Percentiles rank a stretch among this genome's conserved stretches.
phyloP scores from a whole-genome alignment of 2,888 invertebrate genomes.

The Drosophila ezoana region DNA sequence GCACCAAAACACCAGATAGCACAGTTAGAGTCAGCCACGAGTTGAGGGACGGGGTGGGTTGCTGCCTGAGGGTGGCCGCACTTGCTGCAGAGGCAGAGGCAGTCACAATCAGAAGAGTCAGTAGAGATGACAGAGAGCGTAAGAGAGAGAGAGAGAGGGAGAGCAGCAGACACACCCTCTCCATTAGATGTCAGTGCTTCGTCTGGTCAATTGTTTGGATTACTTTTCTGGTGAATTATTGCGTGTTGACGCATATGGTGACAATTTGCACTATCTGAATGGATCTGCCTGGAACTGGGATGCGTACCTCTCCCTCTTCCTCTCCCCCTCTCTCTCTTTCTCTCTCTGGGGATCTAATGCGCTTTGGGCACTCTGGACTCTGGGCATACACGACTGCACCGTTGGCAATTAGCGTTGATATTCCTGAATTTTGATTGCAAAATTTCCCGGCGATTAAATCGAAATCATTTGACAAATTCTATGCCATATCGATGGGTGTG shows the following conservation, averaged over 20 bases:
- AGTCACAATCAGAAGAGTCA: constrained; percentile 22
- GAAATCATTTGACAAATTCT: constrained; percentile 79
- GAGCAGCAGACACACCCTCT: constrained; percentile 70
- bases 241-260: constrained; percentile 86
- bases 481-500: constrained; percentile 2
- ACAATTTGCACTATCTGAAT: constrained; percentile 75
- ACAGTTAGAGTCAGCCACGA: constrained; percentile 20
- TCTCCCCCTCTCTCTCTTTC: constrained; percentile 1
- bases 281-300: constrained; percentile 12
- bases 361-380: constrained; percentile 64
- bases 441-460: constrained; percentile 83
- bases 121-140: background rate
- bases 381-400: constrained; percentile 36
- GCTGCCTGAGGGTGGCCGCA: constrained; percentile 32
- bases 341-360: constrained; percentile 56
- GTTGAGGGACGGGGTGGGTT: background rate
- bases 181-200: constrained; percentile 69
- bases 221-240: constrained; percentile 85
- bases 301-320: constrained; percentile 18
- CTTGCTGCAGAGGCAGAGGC: constrained; percentile 49
- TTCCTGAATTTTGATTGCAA: constrained; percentile 79
- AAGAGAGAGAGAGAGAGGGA: background rate
- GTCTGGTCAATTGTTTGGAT: constrained; percentile 84
- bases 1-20: constrained; percentile 73
- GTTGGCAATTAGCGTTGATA: constrained; percentile 79